These are phyloP conservation scores for Xylophagus ater DNA, from an alignment of 2,888 invertebrate genomes.

Conservation along the genomic window DNA sequence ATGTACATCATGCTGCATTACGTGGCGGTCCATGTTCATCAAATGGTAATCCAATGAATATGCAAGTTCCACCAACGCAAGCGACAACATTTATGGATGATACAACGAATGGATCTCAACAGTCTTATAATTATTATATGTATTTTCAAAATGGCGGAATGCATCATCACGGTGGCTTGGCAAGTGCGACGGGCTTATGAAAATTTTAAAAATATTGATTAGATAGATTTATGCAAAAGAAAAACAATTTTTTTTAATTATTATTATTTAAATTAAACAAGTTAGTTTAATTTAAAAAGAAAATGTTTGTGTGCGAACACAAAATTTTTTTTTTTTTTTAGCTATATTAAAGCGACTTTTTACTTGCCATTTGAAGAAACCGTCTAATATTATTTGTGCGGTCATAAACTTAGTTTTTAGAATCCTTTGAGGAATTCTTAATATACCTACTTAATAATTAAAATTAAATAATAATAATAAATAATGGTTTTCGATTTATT, in stretches of 20 bases:
- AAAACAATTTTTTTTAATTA: not conserved
- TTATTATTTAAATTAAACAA: not conserved
- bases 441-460: no score
- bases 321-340: not conserved
- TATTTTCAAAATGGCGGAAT: conserved; percentile 39
- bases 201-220: no score
- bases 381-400: no score
- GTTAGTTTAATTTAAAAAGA: not conserved
- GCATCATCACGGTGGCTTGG: conserved; percentile 32
- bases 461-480: no score
- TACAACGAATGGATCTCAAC: conserved; percentile 21
- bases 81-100: conserved; percentile 23
- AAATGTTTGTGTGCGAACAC: not conserved
- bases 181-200: conserved; percentile 40
- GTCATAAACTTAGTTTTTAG: no score
- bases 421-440: no score
- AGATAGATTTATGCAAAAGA: no score
- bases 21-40: conserved; percentile 20
- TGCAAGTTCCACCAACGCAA: conserved; percentile 22
- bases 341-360: not conserved
- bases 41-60: conserved; percentile 20
- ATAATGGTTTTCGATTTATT: no score
- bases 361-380: conserved; percentile 1
- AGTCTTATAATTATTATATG: conserved; percentile 39
- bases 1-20: conserved; percentile 35